Percentiles rank a stretch among this genome's conserved stretches.
These are phyloP conservation scores for Hyalella azteca DNA, from an alignment of 2,888 invertebrate species.

Conservation along the genomic window DNA sequence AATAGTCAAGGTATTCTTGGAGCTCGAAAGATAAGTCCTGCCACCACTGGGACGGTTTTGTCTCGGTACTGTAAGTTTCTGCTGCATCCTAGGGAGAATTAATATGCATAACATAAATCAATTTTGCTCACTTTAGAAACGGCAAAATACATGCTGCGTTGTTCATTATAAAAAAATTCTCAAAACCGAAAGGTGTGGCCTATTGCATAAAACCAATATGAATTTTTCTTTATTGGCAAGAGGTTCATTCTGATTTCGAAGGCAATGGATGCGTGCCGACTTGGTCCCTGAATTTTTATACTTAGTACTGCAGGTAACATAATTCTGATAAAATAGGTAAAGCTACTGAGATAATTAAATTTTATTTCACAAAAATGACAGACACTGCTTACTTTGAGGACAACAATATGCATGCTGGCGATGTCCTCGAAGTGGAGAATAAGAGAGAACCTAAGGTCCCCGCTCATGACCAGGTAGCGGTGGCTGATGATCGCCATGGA, in stretches of 20 bases:
- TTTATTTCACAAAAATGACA: not conserved
- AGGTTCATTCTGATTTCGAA: no score
- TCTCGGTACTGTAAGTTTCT: constrained; percentile 45
- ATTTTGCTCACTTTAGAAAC: not conserved
- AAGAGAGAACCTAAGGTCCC: constrained; percentile 42
- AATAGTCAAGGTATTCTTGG: constrained; percentile 48
- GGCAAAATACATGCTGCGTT: no score
- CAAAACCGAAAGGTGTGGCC: no score
- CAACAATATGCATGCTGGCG: constrained; percentile 48
- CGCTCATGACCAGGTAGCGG: constrained; percentile 50
- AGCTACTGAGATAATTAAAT: no score
- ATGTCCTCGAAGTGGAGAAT: constrained; percentile 56
- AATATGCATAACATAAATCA: not conserved
- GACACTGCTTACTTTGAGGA: constrained; percentile 42
- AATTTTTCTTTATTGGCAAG: no score
- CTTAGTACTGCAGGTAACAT: no score
- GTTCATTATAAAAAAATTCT: no score
- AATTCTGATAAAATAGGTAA: no score
- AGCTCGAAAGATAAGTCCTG: constrained; percentile 47
- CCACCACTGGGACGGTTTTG: constrained; percentile 50
- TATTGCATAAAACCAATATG: no score
- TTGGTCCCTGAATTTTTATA: no score
- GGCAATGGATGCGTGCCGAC: no score
- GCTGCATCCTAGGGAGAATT: constrained; percentile 45
- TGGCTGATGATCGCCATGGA: constrained; percentile 52